Evolutionary conservation across 2,113 vertebrate genomes (phyloP), one percentile per base, ranked within the genome.

Genomic region (Elachura formosa): DNA sequence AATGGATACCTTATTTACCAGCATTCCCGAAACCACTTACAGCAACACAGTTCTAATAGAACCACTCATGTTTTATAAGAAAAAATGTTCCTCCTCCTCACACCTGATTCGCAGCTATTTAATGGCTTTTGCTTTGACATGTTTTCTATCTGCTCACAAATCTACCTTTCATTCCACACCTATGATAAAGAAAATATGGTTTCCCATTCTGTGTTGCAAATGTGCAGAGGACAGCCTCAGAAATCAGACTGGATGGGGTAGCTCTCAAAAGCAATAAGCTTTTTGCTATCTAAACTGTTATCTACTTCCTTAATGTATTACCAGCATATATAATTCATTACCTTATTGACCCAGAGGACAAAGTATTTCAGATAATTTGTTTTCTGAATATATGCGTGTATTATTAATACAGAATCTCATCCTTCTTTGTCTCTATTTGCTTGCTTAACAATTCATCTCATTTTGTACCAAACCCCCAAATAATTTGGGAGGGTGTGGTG

Each of bases 121-220:
- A 5, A 18, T 52, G 49, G 20, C 41, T 77, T 86, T 81, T 72
- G 18, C 38, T 61, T 25, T 25, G 38, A 46, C n/a, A 4, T 3
- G 5, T 13, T 89, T 40, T 26, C 29, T 61, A 36, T 21, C 46
- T 46, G 59, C 41, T 90, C 76, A 34, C 54, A 46, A 16, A 64
- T 38, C 45, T 13, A n/a, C 8, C 8, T 7, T 38, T 15, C 21
- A 5, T 13, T 56, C 10, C 38, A 34, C 21, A 63, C 14, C 38
- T 33, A 5, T 5, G 1, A n/a, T 17, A 55, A 69, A 64, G 14
- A 71, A 56, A 54, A 52, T 5, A 43, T 0, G 0, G 15, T 21
- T 82, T 54, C 46, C 43, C 1, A 0, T 34, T 58, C 48, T 33
- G 25, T 15, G 14, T 9, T 12, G 18, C 46, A 74, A 71, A 82